Conservation (phyloP, 1,140 invertebrate genomes). For the Nasonia vitripennis region DNA sequence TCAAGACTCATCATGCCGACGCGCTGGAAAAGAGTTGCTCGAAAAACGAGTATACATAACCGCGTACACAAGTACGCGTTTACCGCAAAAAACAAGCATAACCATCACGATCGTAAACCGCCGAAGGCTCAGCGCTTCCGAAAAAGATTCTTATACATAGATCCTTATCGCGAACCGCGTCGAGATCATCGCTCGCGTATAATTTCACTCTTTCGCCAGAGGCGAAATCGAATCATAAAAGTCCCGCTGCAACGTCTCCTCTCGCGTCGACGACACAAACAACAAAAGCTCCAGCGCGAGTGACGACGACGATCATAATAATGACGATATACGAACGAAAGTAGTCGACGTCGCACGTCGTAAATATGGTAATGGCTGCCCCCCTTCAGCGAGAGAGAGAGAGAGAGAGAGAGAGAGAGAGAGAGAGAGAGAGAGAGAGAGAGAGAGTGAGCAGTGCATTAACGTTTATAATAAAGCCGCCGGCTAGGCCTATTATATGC, state of each 20-base stretch:
- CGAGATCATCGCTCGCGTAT: background rate
- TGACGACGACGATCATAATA: background rate
- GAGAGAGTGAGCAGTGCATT: background rate
- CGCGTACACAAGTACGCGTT: background rate
- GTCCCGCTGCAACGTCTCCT: background rate
- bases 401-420: background rate
- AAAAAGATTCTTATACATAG: background rate
- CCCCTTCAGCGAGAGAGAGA: conserved; percentile 56
- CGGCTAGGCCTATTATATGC: conserved; percentile 64
- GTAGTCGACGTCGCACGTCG: conserved; percentile 58
- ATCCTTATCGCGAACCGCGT: background rate
- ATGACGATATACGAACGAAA: background rate
- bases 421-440: background rate
- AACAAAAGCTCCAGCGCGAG: background rate
- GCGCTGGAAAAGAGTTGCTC: no score
- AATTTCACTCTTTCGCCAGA: background rate
- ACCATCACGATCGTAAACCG: background rate
- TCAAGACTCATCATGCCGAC: no score
- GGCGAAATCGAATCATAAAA: background rate
- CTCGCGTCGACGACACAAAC: background rate
- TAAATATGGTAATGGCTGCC: conserved; percentile 72
- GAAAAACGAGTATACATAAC: background rate
- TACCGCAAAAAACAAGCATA: background rate
- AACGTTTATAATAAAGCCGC: conserved; percentile 17
- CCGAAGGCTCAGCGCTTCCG: background rate